Conservation (phyloP, 2,113 vertebrate genomes). For the Odontophorus gujanensis region DNA sequence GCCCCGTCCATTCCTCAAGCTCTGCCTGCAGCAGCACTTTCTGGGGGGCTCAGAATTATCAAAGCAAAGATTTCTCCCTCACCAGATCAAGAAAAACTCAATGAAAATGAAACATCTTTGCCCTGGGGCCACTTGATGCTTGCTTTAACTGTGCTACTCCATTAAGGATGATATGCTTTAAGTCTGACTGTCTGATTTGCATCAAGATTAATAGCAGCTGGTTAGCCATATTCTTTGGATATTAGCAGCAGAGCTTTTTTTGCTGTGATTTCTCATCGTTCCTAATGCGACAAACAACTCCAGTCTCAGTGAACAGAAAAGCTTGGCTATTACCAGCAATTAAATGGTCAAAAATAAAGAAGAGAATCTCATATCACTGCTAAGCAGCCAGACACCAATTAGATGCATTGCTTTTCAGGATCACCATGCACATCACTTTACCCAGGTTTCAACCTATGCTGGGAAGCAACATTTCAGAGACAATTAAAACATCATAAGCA, state of each 20-base stretch:
- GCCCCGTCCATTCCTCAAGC: not conserved
- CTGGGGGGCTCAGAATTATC: not conserved
- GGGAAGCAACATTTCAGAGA: constrained; percentile 36
- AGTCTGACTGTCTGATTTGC: constrained; percentile 40
- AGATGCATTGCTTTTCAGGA: not conserved
- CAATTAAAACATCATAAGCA: constrained; percentile 61
- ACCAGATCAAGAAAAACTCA: not conserved
- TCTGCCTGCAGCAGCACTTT: not conserved
- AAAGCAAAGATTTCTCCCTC: not conserved
- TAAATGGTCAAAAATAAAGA: not conserved
- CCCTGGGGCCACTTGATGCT: constrained; percentile 22
- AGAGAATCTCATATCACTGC: not conserved
- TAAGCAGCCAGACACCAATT: not conserved
- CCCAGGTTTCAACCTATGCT: constrained; percentile 33
- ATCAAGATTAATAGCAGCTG: constrained; percentile 49
- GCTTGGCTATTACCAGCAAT: not conserved
- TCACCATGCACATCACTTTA: not conserved
- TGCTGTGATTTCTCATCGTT: constrained; percentile 11
- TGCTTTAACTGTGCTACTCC: constrained; percentile 34
- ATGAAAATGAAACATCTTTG: constrained; percentile 19
- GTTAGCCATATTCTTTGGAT: constrained; percentile 25
- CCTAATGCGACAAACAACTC: constrained; percentile 11
- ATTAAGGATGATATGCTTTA: constrained; percentile 22
- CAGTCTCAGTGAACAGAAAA: not conserved
- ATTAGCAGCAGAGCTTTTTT: not conserved